Conservation (phyloP, 1,140 invertebrate species). For the Plectrocnemia conspersa region DNA sequence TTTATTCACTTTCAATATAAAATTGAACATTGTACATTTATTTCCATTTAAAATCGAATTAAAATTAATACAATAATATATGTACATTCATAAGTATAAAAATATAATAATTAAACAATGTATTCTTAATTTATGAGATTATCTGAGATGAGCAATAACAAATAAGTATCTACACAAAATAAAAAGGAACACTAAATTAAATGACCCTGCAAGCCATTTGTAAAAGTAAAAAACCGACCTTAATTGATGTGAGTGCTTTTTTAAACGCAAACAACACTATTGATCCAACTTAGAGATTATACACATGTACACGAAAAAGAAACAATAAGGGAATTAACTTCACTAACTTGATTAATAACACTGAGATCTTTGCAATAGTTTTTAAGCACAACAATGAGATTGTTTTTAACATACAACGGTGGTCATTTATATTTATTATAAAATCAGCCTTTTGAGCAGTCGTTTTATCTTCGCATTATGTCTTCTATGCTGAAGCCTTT, state of each 20-base stretch:
- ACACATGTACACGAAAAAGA: slow-evolving; percentile 16
- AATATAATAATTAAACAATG: too few relatives aligned
- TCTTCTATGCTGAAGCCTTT: slow-evolving; percentile 70
- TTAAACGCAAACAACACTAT: slow-evolving; percentile 4
- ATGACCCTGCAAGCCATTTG: slow-evolving; percentile 14
- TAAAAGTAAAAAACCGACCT: slow-evolving; percentile 15
- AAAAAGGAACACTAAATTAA: slow-evolving; percentile 26
- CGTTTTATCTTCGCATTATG: slow-evolving; percentile 61
- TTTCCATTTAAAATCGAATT: too few relatives aligned
- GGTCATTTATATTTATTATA: slow-evolving; percentile 9
- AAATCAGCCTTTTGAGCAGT: slow-evolving; percentile 29
- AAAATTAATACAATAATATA: too few relatives aligned
- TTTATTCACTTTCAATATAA: too few relatives aligned
- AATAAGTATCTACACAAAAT: slow-evolving; percentile 22
- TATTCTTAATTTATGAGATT: too few relatives aligned
- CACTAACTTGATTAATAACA: slow-evolving; percentile 31
- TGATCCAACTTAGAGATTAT: neutral
- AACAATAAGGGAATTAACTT: slow-evolving; percentile 26
- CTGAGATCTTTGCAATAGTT: slow-evolving; percentile 27
- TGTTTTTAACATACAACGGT: slow-evolving; percentile 1
- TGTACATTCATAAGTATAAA: too few relatives aligned
- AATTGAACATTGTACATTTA: too few relatives aligned
- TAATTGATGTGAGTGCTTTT: slow-evolving; percentile 26
- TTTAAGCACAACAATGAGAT: slow-evolving; percentile 13
- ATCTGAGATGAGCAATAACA: slow-evolving; percentile 18